These are phyloP conservation scores for Accipiter virgatus DNA, from an alignment of 2,113 vertebrate genomes.

Conservation along the genomic window DNA sequence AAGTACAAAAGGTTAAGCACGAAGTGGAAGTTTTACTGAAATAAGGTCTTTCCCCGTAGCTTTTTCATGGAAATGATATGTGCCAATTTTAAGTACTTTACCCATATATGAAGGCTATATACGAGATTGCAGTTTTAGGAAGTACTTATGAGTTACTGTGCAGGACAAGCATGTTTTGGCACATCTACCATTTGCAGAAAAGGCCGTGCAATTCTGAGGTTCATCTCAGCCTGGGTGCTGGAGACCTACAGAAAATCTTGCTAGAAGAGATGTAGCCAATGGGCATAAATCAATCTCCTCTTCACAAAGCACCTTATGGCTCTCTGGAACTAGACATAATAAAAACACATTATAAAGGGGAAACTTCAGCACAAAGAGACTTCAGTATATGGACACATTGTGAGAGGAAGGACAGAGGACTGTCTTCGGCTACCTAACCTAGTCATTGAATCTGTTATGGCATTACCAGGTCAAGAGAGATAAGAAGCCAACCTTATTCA, in stretches of 20 bases:
- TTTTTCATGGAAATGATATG: background rate
- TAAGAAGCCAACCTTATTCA: background rate
- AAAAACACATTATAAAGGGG: background rate
- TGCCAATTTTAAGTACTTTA: background rate
- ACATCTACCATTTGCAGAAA: background rate
- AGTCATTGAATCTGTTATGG: background rate
- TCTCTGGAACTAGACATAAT: background rate
- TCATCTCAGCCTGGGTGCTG: background rate
- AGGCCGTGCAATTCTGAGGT: rapidly evolving
- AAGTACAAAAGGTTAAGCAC: background rate
- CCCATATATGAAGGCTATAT: background rate
- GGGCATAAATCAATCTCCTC: background rate
- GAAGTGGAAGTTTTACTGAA: background rate
- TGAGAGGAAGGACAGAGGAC: background rate
- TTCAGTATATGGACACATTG: background rate
- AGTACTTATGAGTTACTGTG: background rate
- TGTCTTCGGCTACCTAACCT: background rate
- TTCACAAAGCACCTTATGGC: background rate
- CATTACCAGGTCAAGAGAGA: background rate
- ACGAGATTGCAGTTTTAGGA: background rate
- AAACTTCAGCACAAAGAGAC: background rate
- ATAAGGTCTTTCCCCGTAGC: background rate
- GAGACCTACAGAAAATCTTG: background rate
- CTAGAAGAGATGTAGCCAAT: background rate
- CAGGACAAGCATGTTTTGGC: background rate